Conservation (phyloP, 2,888 invertebrate species). For the Diaprepes abbreviatus region DNA sequence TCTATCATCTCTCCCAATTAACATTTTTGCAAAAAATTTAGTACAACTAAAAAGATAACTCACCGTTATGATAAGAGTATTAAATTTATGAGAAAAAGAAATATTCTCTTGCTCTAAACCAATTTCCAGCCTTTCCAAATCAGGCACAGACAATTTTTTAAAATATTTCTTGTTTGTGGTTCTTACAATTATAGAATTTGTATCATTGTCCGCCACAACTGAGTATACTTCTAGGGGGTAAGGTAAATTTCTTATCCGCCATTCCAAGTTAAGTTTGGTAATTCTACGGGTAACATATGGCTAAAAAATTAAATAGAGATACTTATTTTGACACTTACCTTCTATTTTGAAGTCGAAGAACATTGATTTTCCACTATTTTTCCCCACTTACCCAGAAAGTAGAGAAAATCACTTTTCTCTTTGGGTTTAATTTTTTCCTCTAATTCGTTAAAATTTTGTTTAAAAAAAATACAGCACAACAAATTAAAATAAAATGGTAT, state of each 20-base stretch:
- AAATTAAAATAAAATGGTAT: no score
- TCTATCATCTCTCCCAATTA: no score
- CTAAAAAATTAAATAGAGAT: slow-evolving; percentile 70
- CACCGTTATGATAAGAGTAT: slow-evolving; percentile 83
- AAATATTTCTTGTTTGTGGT: slow-evolving; percentile 88
- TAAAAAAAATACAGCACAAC: no score
- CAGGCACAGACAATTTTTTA: slow-evolving; percentile 79
- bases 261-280: slow-evolving; percentile 82
- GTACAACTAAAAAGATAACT: slow-evolving; percentile 62
- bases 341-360: no score
- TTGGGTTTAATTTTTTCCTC: no score
- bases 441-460: no score
- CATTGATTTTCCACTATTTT: no score
- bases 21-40: no score
- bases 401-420: no score
- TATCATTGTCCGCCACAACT: slow-evolving; percentile 76
- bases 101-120: slow-evolving; percentile 76
- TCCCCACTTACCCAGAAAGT: no score
- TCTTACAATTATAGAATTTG: slow-evolving; percentile 76
- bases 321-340: no score
- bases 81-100: slow-evolving; percentile 78
- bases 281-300: slow-evolving; percentile 79
- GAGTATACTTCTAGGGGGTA: slow-evolving; percentile 81
- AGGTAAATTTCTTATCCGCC: slow-evolving; percentile 85
- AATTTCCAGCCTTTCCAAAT: slow-evolving; percentile 77